A percentile compares a stretch with the other conserved stretches of the same genome.
phyloP scores from a whole-genome alignment of 2,113 vertebrate species.

The Pavo muticus region DNA sequence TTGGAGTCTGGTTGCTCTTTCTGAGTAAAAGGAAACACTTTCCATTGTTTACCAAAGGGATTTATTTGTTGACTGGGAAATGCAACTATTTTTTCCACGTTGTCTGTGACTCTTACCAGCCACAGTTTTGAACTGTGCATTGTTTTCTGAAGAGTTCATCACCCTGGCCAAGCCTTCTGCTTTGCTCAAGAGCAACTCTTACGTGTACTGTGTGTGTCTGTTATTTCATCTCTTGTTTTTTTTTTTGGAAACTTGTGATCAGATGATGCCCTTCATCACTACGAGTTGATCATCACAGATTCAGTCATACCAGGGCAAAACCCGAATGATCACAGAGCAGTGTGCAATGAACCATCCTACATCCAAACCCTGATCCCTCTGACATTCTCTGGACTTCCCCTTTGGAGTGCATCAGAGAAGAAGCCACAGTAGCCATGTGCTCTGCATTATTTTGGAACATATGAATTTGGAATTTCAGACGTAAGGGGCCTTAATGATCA shows the following conservation, averaged over 20 bases:
- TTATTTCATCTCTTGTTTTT: not conserved
- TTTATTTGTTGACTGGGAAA: conserved; percentile 20
- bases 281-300: not conserved
- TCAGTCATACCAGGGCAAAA: not conserved
- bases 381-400: not conserved
- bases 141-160: conserved; percentile 21
- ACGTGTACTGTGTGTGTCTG: not conserved
- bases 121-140: not conserved
- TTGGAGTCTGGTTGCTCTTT: not conserved
- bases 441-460: not conserved
- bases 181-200: not conserved
- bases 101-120: not conserved
- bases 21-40: not conserved
- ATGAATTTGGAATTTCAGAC: not conserved
- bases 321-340: not conserved
- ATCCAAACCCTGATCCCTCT: not conserved
- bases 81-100: not conserved
- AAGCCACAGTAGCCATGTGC: not conserved
- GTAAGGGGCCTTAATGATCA: not conserved
- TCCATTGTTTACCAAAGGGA: conserved; percentile 1
- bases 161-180: not conserved
- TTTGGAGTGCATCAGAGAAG: not conserved
- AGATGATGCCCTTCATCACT: not conserved
- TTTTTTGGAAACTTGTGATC: not conserved
- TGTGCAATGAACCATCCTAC: not conserved